A percentile compares a stretch with the other conserved stretches of the same genome.
Evolutionary conservation across 2,888 invertebrate species (phyloP).

Genomic region (Trisateles emortualis): DNA sequence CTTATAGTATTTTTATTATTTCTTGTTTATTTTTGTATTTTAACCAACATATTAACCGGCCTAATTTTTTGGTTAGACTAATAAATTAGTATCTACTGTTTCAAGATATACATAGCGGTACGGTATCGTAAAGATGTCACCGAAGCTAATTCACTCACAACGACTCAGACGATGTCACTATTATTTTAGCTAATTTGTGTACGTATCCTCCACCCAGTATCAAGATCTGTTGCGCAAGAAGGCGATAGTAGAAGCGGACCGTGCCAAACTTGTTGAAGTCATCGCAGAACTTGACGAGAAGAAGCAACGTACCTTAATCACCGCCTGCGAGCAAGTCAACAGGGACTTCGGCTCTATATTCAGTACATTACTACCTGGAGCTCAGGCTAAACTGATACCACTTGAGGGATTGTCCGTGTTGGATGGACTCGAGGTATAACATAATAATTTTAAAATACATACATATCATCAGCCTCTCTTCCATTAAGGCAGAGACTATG

Average conservation of each 20-base stretch:
- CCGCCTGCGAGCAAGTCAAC: constrained; percentile 95
- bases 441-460: neutral
- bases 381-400: constrained; percentile 94
- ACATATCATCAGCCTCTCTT: no score
- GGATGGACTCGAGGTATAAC: constrained; percentile 93
- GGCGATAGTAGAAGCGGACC: constrained; percentile 91
- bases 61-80: no score
- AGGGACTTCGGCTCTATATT: constrained; percentile 98
- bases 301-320: constrained; percentile 93
- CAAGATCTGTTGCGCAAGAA: constrained; percentile 90
- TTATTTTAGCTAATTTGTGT: neutral
- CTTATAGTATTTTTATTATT: no score
- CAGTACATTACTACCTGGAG: constrained; percentile 95
- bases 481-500: no score
- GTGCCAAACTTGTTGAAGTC: constrained; percentile 90
- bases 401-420: constrained; percentile 91
- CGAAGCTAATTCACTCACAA: no score
- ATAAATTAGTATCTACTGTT: no score
- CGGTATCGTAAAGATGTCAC: no score
- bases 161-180: no score
- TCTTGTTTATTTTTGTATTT: no score
- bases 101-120: no score
- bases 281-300: constrained; percentile 96
- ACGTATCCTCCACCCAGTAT: constrained; percentile 81
- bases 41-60: no score